Evolutionary conservation across 2,113 vertebrate genomes (phyloP), one percentile per base, ranked within the genome.

Genomic region (Microtus ochrogaster): DNA sequence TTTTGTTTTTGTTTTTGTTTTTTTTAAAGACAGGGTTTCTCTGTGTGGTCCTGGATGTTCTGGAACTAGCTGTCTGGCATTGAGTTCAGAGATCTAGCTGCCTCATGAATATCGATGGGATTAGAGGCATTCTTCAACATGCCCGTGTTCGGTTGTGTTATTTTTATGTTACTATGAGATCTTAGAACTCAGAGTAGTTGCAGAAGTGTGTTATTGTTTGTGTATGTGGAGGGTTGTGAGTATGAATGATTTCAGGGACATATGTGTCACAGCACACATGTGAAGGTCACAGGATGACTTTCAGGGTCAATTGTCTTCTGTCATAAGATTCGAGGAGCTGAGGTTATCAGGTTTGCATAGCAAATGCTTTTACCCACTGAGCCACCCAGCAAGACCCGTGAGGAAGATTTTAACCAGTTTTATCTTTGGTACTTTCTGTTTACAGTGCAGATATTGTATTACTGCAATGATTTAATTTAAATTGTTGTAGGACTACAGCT

Each of bases 371-470:
- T 49, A 68, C 41, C 41, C 17, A 13, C 28, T 68, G 63, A 68
- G 28, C 39, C 17, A 85, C 19, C 63, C 41, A 66, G 17, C 41
- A 19, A 66, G 17, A 41, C 63, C 9, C 41, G 14, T 13, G 11
- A 84, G 16, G 17, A 68, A 19, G 33, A 21, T 14, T 68, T 68
- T 68, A 49, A 52, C 33, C n/a, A 16, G 12, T 68, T 87, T 70
- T 21, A 52, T 26, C 44, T 11, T 95, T 90, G 63, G 13, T 94
- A 36, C 77, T 84, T 95, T 96, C 81, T 89, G 16, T 82, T 94
- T 96, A 58, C 8, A 39, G 2, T 78, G 5, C 74, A 41, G 68
- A 9, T 92, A 41, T 61, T 87, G 30, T 22, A 13, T 93, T 66
- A 26, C 49, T 77, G 0, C 36, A 47, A 26, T 47, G 0, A 7